Conservation (phyloP, 2,113 vertebrate genomes). For the Egretta garzetta region DNA sequence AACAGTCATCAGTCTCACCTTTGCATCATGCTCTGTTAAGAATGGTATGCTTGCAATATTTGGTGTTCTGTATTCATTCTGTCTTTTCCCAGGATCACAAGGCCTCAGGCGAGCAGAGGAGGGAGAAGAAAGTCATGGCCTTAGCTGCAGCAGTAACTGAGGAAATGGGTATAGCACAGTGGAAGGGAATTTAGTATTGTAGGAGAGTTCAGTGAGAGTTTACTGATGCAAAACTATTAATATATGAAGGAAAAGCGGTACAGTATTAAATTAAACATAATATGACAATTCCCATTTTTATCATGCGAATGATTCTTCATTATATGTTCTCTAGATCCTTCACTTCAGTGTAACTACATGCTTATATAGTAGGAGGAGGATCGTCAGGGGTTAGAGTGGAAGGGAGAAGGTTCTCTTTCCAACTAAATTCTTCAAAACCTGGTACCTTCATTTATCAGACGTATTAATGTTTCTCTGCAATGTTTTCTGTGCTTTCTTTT, state of each 20-base stretch:
- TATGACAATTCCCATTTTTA: neutral
- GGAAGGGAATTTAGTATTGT: neutral
- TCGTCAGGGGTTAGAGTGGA: neutral
- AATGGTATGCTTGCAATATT: neutral
- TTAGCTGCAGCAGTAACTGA: neutral
- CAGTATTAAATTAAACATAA: neutral
- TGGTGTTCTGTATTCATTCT: neutral
- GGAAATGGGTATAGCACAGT: neutral
- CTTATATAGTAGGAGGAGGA: neutral
- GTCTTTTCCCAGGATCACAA: neutral
- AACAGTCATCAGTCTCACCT: neutral
- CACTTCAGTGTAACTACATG: neutral
- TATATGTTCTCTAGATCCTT: neutral
- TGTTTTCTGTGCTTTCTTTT: neutral
- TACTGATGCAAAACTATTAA: neutral
- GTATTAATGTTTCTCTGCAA: neutral
- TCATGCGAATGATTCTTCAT: neutral
- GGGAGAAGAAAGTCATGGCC: neutral
- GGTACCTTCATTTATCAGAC: neutral
- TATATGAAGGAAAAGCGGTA: neutral
- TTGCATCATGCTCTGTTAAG: neutral
- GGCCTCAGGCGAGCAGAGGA: neutral
- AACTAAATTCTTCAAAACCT: neutral
- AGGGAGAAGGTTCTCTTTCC: neutral
- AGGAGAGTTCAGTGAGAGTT: neutral